Conservation (phyloP, 2,888 invertebrate genomes). For the Junonia oenone region DNA sequence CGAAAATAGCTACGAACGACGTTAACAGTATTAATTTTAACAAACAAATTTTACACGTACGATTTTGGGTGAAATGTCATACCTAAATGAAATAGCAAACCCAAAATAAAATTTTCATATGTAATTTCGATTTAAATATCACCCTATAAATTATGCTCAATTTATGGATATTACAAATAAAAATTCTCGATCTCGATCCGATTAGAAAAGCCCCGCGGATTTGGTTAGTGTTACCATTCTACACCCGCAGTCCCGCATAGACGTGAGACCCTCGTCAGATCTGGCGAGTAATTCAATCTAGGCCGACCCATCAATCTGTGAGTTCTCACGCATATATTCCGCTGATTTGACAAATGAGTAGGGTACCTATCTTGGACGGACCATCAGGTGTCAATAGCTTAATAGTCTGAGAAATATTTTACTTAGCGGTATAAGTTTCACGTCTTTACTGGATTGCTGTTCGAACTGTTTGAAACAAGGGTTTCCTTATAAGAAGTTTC, state of each 20-base stretch:
- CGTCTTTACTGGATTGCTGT: not conserved
- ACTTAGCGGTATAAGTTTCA: not conserved
- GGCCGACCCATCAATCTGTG: conserved; percentile 76
- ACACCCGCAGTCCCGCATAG: not conserved
- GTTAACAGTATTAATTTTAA: no score
- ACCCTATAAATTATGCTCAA: no score
- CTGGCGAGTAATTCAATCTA: conserved; percentile 76
- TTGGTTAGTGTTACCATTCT: not conserved
- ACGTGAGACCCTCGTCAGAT: conserved; percentile 67
- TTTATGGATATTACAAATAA: not conserved
- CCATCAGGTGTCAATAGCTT: conserved; percentile 18
- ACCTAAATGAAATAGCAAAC: no score
- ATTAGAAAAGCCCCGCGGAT: not conserved
- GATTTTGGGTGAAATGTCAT: no score
- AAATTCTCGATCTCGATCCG: not conserved
- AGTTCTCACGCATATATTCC: conserved; percentile 77
- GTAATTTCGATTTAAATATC: no score
- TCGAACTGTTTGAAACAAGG: not conserved
- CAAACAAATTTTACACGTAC: no score
- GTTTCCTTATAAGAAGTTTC: no score
- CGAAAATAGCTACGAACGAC: no score
- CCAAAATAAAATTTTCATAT: no score
- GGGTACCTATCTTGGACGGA: conserved; percentile 49
- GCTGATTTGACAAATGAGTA: conserved; percentile 80
- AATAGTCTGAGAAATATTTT: conserved; percentile 9